phyloP scores from a whole-genome alignment of 2,113 vertebrate species.

The Perca fluviatilis region DNA sequence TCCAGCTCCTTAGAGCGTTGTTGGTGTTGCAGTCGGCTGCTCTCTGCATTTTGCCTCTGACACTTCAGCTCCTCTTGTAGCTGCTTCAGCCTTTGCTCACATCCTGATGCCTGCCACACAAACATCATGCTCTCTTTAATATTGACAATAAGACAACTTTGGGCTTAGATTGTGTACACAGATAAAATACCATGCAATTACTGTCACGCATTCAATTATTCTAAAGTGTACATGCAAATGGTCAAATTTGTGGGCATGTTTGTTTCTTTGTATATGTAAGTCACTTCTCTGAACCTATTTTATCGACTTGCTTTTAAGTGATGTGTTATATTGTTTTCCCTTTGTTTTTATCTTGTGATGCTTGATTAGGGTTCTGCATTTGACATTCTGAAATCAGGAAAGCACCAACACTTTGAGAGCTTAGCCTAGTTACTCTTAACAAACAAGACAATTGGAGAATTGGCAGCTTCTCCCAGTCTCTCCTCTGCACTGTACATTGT shows the following conservation, averaged over 20 bases:
- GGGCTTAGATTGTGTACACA: background rate
- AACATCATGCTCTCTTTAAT: conserved; percentile 2
- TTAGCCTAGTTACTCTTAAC: background rate
- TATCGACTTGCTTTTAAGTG: background rate
- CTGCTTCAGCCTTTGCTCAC: conserved; percentile 83
- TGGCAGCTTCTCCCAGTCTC: conserved; percentile 2
- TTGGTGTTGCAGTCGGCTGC: conserved; percentile 81
- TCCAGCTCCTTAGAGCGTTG: conserved; percentile 84
- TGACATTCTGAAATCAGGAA: conserved; percentile 13
- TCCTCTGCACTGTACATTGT: background rate
- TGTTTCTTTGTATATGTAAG: background rate
- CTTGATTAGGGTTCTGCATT: background rate
- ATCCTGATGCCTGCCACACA: conserved; percentile 70
- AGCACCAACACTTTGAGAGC: conserved; percentile 6
- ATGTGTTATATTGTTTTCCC: background rate
- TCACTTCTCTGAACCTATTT: background rate
- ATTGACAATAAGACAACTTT: background rate
- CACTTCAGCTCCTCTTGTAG: conserved; percentile 86
- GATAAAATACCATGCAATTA: background rate
- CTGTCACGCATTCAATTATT: background rate
- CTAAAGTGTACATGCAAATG: background rate
- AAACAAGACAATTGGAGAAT: background rate
- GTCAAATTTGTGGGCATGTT: background rate
- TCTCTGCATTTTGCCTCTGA: conserved; percentile 85
- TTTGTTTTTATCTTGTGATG: background rate